Conservation (phyloP, 2,888 invertebrate species). For the Oscheius sp. region DNA sequence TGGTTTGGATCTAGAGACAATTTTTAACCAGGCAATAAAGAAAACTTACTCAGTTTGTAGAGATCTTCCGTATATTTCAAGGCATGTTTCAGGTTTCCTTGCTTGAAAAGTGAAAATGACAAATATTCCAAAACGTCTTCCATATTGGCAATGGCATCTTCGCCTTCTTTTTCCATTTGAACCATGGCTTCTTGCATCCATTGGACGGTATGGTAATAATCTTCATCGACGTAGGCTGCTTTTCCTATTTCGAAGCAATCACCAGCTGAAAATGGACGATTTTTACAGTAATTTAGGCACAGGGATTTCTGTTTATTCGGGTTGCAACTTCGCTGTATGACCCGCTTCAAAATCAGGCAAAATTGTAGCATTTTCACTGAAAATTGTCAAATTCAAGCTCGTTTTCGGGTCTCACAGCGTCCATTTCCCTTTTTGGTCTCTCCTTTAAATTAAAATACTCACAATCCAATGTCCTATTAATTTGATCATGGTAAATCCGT, state of each 20-base stretch:
- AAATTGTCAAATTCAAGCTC: too few species aligned
- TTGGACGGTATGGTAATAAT: slow-evolving; percentile 89
- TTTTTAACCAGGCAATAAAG: too few species aligned
- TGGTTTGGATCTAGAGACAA: slow-evolving; percentile 78
- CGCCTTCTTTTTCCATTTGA: slow-evolving; percentile 74
- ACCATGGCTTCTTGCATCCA: slow-evolving; percentile 94
- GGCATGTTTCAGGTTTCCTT: slow-evolving; percentile 87
- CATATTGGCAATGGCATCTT: slow-evolving; percentile 57
- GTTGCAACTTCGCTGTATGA: too few species aligned
- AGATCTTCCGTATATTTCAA: slow-evolving; percentile 89
- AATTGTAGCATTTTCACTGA: too few species aligned
- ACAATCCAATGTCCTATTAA: slow-evolving; percentile 71
- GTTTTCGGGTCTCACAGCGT: too few species aligned
- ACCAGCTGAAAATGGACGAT: slow-evolving; percentile 79
- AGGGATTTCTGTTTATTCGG: too few species aligned
- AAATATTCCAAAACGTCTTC: slow-evolving; percentile 87
- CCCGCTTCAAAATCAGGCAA: too few species aligned
- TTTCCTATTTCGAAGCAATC: slow-evolving; percentile 96
- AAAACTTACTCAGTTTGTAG: slow-evolving; percentile 78
- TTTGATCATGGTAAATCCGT: slow-evolving; percentile 74
- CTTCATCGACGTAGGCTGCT: slow-evolving; percentile 89
- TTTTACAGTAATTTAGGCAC: neutral
- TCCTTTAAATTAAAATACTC: neutral
- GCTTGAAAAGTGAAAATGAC: slow-evolving; percentile 88
- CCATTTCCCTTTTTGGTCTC: too few species aligned